Evolutionary conservation across 1,140 invertebrate species (phyloP), one percentile per base, ranked within the genome.

Genomic region (Eupristina koningsbergeri): DNA sequence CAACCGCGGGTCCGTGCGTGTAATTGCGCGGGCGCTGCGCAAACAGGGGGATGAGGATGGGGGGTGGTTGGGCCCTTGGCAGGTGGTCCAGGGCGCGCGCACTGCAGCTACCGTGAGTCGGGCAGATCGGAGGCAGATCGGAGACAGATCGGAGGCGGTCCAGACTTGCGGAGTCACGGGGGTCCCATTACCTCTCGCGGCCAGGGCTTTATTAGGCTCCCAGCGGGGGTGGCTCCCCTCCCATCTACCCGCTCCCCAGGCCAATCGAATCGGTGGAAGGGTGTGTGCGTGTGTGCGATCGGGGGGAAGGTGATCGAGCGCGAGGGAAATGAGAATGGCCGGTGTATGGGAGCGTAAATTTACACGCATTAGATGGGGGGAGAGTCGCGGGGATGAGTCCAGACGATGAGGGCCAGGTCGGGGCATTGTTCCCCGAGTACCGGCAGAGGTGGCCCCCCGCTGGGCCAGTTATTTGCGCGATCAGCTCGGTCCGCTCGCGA

Each of bases 171-270:
- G 83, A 90, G 89, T 90, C 89, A 90, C 89, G 87, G 88, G 81
- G 85, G 86, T 86, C 86, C 88, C 89, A 90, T 90, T 90, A 90
- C 87, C 84, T 81, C 69, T 3, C 81, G 67, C 87, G 86, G 86
- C 88, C 87, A 87, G 88, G 88, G 89, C 88, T 90, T 89, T 89
- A 90, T 90, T 89, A 90, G 88, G 86, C 86, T 89, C 89, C 85
- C 89, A 90, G 89, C 89, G 89, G 89, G 89, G 89, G 89, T 89
- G 89, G 89, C 86, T 89, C 86, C 87, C 61, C 47, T 79, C 74
- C 76, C n/a, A n/a, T n/a, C 19, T 15, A 19, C 5, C 26, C 53
- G 58, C n/a, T 34, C n/a, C 80, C 78, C 31, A 26, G 31, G 67
- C 34, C 36, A 36, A 39, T 36, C 34, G 0, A 22, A 39, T 80